Percentiles rank a stretch among this genome's conserved stretches.
phyloP scores from a whole-genome alignment of 2,888 invertebrate genomes.

The Maniola hyperantus region DNA sequence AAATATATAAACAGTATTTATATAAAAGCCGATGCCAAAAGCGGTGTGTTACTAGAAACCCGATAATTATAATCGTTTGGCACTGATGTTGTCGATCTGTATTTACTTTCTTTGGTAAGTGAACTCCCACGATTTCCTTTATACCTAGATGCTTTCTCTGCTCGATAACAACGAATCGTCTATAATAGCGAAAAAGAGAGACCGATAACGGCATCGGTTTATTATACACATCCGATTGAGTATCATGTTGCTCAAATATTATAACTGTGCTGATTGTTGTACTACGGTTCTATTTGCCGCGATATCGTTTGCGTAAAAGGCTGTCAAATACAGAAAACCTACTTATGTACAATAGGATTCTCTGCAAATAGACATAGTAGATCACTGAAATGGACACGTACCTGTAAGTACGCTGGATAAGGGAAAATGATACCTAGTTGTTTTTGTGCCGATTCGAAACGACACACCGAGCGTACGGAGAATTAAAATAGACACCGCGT shows the following conservation, averaged over 20 bases:
- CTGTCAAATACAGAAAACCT: constrained; percentile 1
- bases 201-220: constrained; percentile 22
- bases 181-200: constrained; percentile 52
- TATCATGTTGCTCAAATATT: constrained; percentile 23
- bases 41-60: constrained; percentile 63
- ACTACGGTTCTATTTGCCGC: constrained; percentile 7
- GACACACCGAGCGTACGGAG: too few relatives aligned
- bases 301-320: constrained; percentile 28
- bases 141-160: constrained; percentile 74
- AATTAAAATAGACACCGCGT: too few relatives aligned
- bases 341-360: neutral
- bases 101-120: constrained; percentile 64
- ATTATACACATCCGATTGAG: constrained; percentile 19
- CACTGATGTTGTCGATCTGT: constrained; percentile 54
- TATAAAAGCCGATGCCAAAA: constrained; percentile 48
- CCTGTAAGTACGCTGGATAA: too few relatives aligned
- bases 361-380: neutral
- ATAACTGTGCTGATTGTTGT: constrained; percentile 18
- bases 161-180: constrained; percentile 67
- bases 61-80: constrained; percentile 53
- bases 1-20: constrained; percentile 41
- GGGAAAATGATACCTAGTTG: too few relatives aligned
- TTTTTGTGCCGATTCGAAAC: too few relatives aligned
- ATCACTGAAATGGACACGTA: too few relatives aligned
- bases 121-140: constrained; percentile 77